These are phyloP conservation scores for Nymphalis polychloros DNA, from an alignment of 2,888 invertebrate genomes.

Conservation along the genomic window DNA sequence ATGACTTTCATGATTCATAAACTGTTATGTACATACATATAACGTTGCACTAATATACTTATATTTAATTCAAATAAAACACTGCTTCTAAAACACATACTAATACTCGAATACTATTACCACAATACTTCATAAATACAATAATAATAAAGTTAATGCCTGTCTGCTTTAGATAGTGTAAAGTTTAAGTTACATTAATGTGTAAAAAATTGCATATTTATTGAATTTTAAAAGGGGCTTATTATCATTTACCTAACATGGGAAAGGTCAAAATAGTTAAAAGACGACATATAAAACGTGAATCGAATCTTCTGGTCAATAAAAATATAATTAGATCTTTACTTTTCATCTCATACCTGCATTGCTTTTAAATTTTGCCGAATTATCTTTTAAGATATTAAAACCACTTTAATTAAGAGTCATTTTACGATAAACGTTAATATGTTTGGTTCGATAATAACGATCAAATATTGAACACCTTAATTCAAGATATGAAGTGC, in stretches of 20 bases:
- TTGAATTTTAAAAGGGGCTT: not conserved
- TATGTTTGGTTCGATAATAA: conserved; percentile 23
- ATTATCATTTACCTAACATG: not conserved
- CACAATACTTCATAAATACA: too few relatives aligned
- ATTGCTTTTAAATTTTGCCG: conserved; percentile 33
- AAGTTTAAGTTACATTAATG: too few relatives aligned
- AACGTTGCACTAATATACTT: too few relatives aligned
- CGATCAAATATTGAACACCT: conserved; percentile 9
- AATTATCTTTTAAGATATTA: conserved; percentile 32
- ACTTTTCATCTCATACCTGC: conserved; percentile 21
- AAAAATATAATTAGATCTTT: conserved; percentile 15
- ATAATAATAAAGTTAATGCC: too few relatives aligned
- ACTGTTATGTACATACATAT: too few relatives aligned
- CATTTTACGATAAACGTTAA: conserved; percentile 30
- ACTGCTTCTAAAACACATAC: not conserved
- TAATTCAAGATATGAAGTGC: conserved; percentile 2
- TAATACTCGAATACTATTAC: too few relatives aligned
- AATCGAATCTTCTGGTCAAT: conserved; percentile 6
- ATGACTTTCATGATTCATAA: too few relatives aligned
- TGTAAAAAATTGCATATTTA: not conserved
- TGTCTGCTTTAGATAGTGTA: too few relatives aligned
- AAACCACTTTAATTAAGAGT: conserved; percentile 34
- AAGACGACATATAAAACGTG: conserved; percentile 20
- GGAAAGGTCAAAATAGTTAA: conserved; percentile 17
- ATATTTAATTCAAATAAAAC: not conserved